Base-by-base conservation (phyloP, 2,888 invertebrate species). In the Chrysomela aeneicollis region DNA sequence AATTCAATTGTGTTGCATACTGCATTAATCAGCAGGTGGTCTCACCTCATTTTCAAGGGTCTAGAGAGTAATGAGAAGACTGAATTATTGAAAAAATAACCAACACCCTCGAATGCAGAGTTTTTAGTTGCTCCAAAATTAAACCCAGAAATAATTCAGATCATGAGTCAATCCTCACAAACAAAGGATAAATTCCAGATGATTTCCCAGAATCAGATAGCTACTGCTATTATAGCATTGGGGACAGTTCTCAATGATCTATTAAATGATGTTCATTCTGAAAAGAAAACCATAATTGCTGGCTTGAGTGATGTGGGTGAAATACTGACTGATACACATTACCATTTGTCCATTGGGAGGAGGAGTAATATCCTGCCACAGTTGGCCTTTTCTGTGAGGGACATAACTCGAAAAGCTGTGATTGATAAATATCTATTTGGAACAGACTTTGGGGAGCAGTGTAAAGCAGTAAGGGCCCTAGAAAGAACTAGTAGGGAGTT, bases 371-470 rank as follows among this genome's bases (percentile, higher is more conserved):
- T 35, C 10, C 5, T 35, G 1, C 47, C 47, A 47, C 17, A 17
- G 17, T 47, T 47, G 47, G 5, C 8, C 2, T 18, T 47, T 18
- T 18, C 47, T 47, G 47, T 47, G 6, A 6, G 19, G 10, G 47
- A 47, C 15, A 18, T 17, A 19, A 10, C 47, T 8, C 18, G 19
- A 8, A 47, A 17, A 10, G 47, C 47, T 8, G 6, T 10, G 1
- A 47, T 47, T 15, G 47, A 47, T 17, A 19, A 47, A 9, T 47
- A 18, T 19, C 47, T 47, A 8, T 47, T 47, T 47, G 47, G 47
- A 17, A 8, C 47, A 19, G 19, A 47, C 2, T 19, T 47, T 18
- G 19, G 47, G 18, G 19, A 47, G 5, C 18, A 19, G 17, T 18
- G 17, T 10, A 47, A 10, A 19, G 19, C 18, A 15, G 47, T 19